phyloP scores from a whole-genome alignment of 2,113 vertebrate genomes.

The Thomomys bottae region DNA sequence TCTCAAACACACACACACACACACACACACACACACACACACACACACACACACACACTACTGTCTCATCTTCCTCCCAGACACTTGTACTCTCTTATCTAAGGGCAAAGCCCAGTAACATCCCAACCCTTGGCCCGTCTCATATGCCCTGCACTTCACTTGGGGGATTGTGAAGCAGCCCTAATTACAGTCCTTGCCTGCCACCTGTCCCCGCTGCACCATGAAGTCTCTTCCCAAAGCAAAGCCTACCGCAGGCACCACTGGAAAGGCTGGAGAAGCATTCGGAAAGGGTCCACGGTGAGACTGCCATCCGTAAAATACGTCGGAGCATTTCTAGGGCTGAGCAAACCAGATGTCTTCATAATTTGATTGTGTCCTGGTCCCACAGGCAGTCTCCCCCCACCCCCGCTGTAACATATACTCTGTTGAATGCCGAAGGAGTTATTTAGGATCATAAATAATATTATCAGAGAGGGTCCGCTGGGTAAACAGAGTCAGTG shows the following conservation, averaged over 20 bases:
- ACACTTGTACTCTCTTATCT: accelerated
- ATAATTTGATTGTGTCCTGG: constrained; percentile 85
- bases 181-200: neutral
- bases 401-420: constrained; percentile 57
- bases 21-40: neutral
- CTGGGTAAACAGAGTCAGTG: constrained; percentile 86
- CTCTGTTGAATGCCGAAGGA: constrained; percentile 86
- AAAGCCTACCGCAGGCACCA: neutral
- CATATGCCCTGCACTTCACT: neutral
- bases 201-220: accelerated
- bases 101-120: accelerated
- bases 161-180: neutral
- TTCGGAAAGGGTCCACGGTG: neutral
- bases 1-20: neutral
- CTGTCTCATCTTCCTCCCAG: neutral
- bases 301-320: constrained; percentile 68
- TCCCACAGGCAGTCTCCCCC: constrained; percentile 82
- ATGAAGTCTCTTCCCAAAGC: neutral
- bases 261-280: neutral
- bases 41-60: neutral
- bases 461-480: constrained; percentile 87
- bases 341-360: constrained; percentile 84
- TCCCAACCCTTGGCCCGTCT: neutral
- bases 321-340: constrained; percentile 76
- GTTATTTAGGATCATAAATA: constrained; percentile 90